Base-by-base conservation (phyloP, 2,888 invertebrate species). In the Drosophila recens region DNA sequence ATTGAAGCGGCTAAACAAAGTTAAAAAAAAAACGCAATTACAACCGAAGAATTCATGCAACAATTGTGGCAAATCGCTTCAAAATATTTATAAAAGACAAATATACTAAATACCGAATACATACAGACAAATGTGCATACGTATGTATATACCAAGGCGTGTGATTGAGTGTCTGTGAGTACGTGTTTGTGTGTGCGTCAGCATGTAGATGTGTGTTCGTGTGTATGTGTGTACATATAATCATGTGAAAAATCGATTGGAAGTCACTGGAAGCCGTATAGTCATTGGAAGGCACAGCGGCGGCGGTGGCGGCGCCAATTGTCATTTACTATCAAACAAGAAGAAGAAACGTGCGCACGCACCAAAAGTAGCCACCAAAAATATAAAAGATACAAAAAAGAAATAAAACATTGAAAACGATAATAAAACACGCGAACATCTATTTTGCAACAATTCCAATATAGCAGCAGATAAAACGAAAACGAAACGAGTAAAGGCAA, bases 171-270 rank as follows among this genome's bases (percentile, higher is more conserved):
- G 67, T 65, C 38, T 61, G 36, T 64, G 65, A 43, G 63, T 52
- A 34, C 23, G 49, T 61, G 38, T 53, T 63, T 56, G 53, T 58
- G 65, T 76, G 67, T 30, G 8, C 72, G 62, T 57, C 23, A 56
- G 45, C 45, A 20, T 59, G 38, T 63, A 52, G 27, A 53, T 80
- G 23, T 27, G 23, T 27, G n/a, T n/a, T n/a, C n/a, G n/a, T n/a
- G 23, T 27, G 27, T 23, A 23, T 23, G 67, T 73, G 62, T 59
- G 68, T 72, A 71, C 61, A 71, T 73, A 87, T 82, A 87, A 91
- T 90, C 86, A 90, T 91, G 90, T 91, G 91, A 91, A 91, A 91
- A 91, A 91, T 91, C 91, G 91, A 91, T 91, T 91, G 91, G 91
- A 90, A 91, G 68, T 20, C 46, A 74, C 71, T 79, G 79, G 79